A percentile compares a stretch with the other conserved stretches of the same genome.
These are phyloP conservation scores for Pyrrhosoma nymphula DNA, from an alignment of 2,888 invertebrate genomes.

Conservation along the genomic window DNA sequence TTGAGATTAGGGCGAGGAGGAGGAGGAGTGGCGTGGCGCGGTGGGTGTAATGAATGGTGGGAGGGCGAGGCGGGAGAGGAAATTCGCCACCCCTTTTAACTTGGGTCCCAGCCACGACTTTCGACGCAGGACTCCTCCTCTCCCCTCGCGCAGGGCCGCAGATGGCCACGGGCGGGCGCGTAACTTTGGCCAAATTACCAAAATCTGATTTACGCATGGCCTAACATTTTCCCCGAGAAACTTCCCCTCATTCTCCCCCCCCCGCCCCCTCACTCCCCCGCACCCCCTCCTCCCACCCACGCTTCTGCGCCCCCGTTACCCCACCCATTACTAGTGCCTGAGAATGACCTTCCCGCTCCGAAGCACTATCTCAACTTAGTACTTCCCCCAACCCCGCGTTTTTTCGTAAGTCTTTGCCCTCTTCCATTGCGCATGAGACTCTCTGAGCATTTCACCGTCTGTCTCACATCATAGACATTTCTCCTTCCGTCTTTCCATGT, in stretches of 20 bases:
- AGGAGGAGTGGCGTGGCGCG: neutral
- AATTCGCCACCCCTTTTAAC: constrained; percentile 4
- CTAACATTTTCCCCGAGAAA: constrained; percentile 52
- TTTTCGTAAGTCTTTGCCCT: neutral
- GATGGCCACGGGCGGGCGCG: constrained; percentile 54
- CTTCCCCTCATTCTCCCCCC: neutral
- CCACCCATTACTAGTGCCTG: neutral
- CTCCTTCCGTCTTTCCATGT: no score
- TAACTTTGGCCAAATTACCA: constrained; percentile 64
- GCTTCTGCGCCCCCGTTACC: neutral
- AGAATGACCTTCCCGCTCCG: no score
- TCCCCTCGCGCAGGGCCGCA: constrained; percentile 46
- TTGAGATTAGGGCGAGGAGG: neutral
- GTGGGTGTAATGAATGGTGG: neutral
- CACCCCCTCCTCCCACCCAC: neutral
- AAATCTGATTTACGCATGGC: constrained; percentile 66
- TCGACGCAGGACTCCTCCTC: constrained; percentile 11
- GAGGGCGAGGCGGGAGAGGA: neutral
- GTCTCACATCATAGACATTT: neutral
- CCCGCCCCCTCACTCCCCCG: neutral
- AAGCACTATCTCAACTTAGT: no score
- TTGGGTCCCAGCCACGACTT: constrained; percentile 43
- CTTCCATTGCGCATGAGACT: neutral
- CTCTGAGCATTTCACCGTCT: neutral
- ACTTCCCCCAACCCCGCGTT: no score